Evolutionary conservation across 2,797 vertebrate species (phyloP).

Genomic region (Sebastes melanostomus): DNA sequence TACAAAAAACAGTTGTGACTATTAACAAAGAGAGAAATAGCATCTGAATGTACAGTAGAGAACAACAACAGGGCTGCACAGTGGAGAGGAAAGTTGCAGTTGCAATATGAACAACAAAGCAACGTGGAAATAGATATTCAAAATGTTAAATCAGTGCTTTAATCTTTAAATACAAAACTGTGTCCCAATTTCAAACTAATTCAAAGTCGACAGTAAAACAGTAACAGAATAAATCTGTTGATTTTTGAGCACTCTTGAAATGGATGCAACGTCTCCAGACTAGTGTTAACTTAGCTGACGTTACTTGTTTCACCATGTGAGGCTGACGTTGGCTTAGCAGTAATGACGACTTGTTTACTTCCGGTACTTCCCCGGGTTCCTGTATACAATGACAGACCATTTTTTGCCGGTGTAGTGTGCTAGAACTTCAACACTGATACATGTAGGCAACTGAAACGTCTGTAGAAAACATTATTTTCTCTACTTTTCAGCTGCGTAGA

Average conservation of each 20-base stretch:
- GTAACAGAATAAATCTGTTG: background rate
- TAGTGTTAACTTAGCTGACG: too few species aligned
- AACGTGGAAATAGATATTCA: background rate
- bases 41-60: background rate
- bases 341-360: too few species aligned
- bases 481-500: too few species aligned
- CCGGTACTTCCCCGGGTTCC: too few species aligned
- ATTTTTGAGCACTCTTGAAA: too few species aligned
- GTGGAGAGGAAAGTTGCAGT: background rate
- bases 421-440: background rate
- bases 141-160: conserved; percentile 13
- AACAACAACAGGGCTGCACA: background rate
- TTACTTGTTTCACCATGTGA: too few species aligned
- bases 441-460: background rate
- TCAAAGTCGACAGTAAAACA: background rate
- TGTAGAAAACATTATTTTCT: background rate
- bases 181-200: background rate
- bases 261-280: background rate
- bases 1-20: background rate
- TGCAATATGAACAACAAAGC: background rate
- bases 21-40: background rate
- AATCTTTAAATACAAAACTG: background rate
- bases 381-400: background rate
- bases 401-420: background rate
- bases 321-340: rapidly evolving